These are phyloP conservation scores for Drosophila lacertosa DNA, from an alignment of 1,140 invertebrate genomes.

Conservation along the genomic window DNA sequence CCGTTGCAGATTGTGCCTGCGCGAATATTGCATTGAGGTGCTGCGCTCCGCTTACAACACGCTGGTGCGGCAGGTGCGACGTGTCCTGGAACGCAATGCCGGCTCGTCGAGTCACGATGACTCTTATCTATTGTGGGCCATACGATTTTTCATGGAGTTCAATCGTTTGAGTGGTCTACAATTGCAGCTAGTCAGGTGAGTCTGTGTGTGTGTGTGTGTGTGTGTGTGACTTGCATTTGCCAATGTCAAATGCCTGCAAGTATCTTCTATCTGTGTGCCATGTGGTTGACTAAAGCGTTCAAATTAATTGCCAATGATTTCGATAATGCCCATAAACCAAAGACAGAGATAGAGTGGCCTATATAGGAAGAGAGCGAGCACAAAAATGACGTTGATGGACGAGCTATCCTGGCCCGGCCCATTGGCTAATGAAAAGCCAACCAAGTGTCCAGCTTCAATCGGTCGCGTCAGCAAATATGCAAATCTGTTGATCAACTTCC, in stretches of 20 bases:
- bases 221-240: slow-evolving; percentile 46
- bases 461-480: slow-evolving; percentile 68
- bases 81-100: slow-evolving; percentile 81
- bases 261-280: slow-evolving; percentile 23
- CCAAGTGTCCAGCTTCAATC: slow-evolving; percentile 18
- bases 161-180: slow-evolving; percentile 93
- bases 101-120: slow-evolving; percentile 89
- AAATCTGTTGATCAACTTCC: slow-evolving; percentile 50
- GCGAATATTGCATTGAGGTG: slow-evolving; percentile 97
- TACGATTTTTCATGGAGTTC: slow-evolving; percentile 99
- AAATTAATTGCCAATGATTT: slow-evolving; percentile 69
- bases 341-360: slow-evolving; percentile 8
- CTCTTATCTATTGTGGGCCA: slow-evolving; percentile 96
- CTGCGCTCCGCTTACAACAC: slow-evolving; percentile 95
- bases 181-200: slow-evolving; percentile 94
- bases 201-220: slow-evolving; percentile 25
- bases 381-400: slow-evolving; percentile 50
- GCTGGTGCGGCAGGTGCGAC: slow-evolving; percentile 83
- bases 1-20: slow-evolving; percentile 89
- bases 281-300: slow-evolving; percentile 53
- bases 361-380: not conserved
- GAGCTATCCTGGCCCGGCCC: slow-evolving; percentile 13
- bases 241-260: slow-evolving; percentile 51
- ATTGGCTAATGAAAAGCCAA: slow-evolving; percentile 54
- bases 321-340: slow-evolving; percentile 35